Conservation (phyloP, 2,113 vertebrate species). For the Mola mola region DNA sequence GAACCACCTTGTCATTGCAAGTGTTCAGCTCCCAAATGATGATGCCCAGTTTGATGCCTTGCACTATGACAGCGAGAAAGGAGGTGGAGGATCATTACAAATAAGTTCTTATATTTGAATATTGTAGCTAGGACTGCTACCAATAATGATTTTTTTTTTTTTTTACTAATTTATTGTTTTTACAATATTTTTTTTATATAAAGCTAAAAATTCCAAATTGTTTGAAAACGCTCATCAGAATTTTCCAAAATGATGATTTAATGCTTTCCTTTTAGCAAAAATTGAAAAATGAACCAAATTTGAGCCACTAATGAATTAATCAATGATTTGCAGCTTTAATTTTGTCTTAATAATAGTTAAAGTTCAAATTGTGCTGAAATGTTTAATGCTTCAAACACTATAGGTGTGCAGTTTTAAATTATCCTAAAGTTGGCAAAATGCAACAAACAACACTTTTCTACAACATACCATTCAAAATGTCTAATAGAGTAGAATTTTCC, state of each 20-base stretch:
- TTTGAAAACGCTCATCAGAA: too few species aligned
- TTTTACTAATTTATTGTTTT: too few species aligned
- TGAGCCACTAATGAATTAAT: neutral
- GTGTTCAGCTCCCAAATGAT: conserved; percentile 96
- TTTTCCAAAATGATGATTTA: too few species aligned
- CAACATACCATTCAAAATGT: neutral
- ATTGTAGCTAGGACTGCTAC: too few species aligned
- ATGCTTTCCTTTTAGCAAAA: too few species aligned
- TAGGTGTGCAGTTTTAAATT: conserved; percentile 15
- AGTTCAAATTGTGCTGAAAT: conserved; percentile 16
- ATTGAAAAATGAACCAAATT: too few species aligned
- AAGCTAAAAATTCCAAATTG: too few species aligned
- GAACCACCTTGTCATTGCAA: conserved; percentile 96
- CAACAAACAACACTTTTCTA: neutral
- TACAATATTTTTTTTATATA: too few species aligned
- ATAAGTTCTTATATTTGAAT: neutral
- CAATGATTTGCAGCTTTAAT: neutral
- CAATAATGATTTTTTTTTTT: neutral
- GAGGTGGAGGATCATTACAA: conserved; percentile 81
- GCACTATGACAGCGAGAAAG: conserved; percentile 98
- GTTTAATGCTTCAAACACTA: conserved; percentile 37
- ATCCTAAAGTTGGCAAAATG: neutral
- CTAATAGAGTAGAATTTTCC: neutral
- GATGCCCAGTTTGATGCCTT: conserved; percentile 98
- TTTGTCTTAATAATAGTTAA: neutral